Evolutionary conservation across 2,113 vertebrate species (phyloP).

Genomic region (Siniperca chuatsi): DNA sequence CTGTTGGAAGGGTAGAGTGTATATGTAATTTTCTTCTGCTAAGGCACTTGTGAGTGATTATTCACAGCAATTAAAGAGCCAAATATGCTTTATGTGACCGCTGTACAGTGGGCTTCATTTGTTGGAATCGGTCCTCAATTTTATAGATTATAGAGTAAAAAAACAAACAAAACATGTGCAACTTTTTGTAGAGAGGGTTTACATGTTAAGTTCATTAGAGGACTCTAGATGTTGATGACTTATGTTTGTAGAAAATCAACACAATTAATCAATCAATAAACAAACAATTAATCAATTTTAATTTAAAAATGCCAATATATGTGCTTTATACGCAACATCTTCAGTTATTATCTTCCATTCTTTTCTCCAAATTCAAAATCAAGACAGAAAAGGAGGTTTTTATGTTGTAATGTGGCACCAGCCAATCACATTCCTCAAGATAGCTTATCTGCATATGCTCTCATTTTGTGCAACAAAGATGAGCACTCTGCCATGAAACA

Average conservation of each 20-base stretch:
- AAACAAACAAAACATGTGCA: neutral
- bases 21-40: slow-evolving; percentile 34
- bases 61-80: slow-evolving; percentile 24
- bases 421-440: slow-evolving; percentile 13
- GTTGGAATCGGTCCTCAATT: slow-evolving; percentile 1
- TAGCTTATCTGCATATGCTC: neutral
- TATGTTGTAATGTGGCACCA: neutral
- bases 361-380: neutral
- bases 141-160: neutral
- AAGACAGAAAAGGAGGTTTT: neutral
- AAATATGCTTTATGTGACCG: slow-evolving; percentile 22
- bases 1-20: neutral
- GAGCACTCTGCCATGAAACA: slow-evolving; percentile 18
- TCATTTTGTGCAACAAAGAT: neutral
- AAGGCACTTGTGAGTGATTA: neutral
- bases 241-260: neutral
- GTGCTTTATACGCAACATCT: neutral
- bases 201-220: neutral
- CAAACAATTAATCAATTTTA: too few relatives aligned
- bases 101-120: slow-evolving; percentile 1
- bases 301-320: neutral
- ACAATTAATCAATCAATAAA: too few relatives aligned
- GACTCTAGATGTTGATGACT: neutral
- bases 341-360: neutral
- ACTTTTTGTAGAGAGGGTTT: neutral